These are phyloP conservation scores for Ophonus ardosiacus DNA, from an alignment of 2,888 invertebrate genomes.

Conservation along the genomic window DNA sequence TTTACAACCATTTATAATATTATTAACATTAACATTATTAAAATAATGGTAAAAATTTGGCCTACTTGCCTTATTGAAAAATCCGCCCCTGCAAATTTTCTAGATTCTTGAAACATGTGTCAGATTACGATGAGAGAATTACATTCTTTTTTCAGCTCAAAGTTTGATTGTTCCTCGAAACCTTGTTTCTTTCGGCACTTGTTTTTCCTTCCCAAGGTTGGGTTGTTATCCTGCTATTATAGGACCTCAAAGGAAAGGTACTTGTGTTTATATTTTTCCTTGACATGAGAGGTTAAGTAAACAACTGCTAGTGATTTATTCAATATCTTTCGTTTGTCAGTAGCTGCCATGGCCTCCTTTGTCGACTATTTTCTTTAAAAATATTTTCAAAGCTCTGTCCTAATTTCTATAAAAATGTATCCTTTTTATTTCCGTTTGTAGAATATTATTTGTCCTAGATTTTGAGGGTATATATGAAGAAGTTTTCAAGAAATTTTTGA, in stretches of 20 bases:
- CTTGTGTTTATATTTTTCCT: constrained; percentile 22
- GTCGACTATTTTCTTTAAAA: not conserved
- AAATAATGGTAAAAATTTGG: too few species aligned
- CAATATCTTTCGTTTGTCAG: constrained; percentile 26
- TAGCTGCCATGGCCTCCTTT: not conserved
- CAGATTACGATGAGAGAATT: not conserved
- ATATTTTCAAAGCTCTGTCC: constrained; percentile 1
- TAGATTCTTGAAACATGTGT: not conserved
- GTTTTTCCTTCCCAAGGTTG: constrained; percentile 16
- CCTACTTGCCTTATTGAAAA: too few species aligned
- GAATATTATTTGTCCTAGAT: not conserved
- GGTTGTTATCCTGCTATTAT: constrained; percentile 37
- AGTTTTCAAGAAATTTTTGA: not conserved
- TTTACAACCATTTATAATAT: too few species aligned
- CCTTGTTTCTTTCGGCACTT: constrained; percentile 1
- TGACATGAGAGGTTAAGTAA: constrained; percentile 16
- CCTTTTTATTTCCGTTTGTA: not conserved
- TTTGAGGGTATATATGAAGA: not conserved
- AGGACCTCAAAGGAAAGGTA: constrained; percentile 33
- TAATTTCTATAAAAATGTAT: constrained; percentile 5
- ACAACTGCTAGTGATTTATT: constrained; percentile 39
- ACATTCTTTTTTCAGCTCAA: not conserved
- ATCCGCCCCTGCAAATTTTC: too few species aligned
- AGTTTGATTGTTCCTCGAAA: not conserved
- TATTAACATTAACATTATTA: too few species aligned